Evolutionary conservation across 2,113 vertebrate species (phyloP), one percentile per base, ranked within the genome.

Genomic region (Oostethus manadensis): DNA sequence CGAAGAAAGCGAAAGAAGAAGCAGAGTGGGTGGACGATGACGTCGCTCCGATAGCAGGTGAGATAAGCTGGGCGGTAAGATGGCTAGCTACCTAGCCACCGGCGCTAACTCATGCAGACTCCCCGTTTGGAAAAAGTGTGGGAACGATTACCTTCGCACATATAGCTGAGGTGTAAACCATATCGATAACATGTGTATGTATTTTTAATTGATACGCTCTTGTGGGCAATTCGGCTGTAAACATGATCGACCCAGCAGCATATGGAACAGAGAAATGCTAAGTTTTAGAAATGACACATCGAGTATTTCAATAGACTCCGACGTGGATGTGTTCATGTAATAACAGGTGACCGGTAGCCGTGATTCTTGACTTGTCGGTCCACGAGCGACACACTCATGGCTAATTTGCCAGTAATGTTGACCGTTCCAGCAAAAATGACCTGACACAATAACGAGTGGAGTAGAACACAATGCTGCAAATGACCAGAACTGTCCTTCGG

Each of bases 11-110:
- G 20, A 88, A 89, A 68, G 88, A 89, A 48, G 87, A 87, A 15
- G 65, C 78, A 1, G 81, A 84, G 71, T 90, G 89, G 90, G 78
- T 87, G 61, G 90, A 70, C 7, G 88, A 89, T 3, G 90, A 90
- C 2, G 83, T 51, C 5, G 20, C 78, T 4, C 73, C 86, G 20
- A 56, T 78, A 48, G 76, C 79, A 40, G 80, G 75, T 81, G 43
- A 76, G 70, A 45, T 21, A 22, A 42, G 6, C 2, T 15, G 13
- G 8, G 44, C 38, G 13, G 17, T 35, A 51, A 44, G 56, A 61
- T 71, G 68, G 56, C 61, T 8, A 43, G 73, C 66, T 68, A 60
- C 14, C 11, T 68, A 65, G 71, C 67, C 9, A 6, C 6, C 9
- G 0, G 10, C 8, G 6, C 21, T n/a, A n/a, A 0, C 22, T 17